phyloP scores from a whole-genome alignment of 2,888 invertebrate species.

The Perizoma flavofasciatum region DNA sequence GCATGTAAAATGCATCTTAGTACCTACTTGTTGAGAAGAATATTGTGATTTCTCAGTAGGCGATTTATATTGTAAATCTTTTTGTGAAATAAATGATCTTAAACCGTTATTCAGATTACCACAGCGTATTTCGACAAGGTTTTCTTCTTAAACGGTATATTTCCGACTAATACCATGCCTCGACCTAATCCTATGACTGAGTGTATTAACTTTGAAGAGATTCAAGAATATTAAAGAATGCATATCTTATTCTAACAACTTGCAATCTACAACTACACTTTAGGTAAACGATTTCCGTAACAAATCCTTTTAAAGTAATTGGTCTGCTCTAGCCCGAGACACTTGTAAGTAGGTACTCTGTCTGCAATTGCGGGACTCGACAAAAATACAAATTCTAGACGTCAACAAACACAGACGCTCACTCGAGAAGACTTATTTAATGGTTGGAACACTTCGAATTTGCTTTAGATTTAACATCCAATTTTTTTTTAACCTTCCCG shows the following conservation, averaged over 20 bases:
- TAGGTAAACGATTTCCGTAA: slow-evolving; percentile 34
- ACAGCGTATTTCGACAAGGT: no score
- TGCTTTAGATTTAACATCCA: slow-evolving; percentile 52
- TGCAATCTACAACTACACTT: slow-evolving; percentile 20
- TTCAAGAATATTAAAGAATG: slow-evolving; percentile 19
- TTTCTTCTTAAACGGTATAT: no score
- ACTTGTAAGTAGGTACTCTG: slow-evolving; percentile 31
- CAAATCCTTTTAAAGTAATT: slow-evolving; percentile 44
- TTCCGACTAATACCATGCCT: no score
- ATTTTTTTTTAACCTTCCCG: slow-evolving; percentile 33
- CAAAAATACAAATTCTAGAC: slow-evolving; percentile 42
- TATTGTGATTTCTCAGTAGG: no score
- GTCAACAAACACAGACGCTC: slow-evolving; percentile 51
- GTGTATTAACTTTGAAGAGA: neutral
- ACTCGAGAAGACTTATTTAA: slow-evolving; percentile 40
- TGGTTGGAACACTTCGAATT: slow-evolving; percentile 11
- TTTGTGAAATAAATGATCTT: no score
- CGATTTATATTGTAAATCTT: no score
- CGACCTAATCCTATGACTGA: no score
- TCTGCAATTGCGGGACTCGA: slow-evolving; percentile 44
- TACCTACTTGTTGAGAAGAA: no score
- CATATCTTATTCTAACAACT: slow-evolving; percentile 21
- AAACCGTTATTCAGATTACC: no score
- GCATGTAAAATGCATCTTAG: no score
- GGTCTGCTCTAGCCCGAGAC: slow-evolving; percentile 36